Base-by-base conservation (phyloP, 1,140 invertebrate genomes). In the Drosophila suzukii region DNA sequence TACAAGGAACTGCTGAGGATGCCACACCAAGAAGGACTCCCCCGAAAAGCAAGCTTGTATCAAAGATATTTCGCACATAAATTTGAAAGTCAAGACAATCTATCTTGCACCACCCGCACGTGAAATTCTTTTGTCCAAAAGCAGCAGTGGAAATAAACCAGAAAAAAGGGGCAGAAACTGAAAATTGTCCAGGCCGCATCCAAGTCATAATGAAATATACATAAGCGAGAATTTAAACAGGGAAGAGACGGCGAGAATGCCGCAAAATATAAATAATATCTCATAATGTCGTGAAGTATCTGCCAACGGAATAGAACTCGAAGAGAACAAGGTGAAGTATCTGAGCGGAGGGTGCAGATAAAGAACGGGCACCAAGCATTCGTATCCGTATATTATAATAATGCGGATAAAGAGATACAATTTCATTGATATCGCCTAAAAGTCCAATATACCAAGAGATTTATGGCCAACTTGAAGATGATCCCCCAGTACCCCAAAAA, bases 391-490 rank as follows among this genome's bases (percentile, higher is more conserved):
- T 89, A 91, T 91, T 91, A 91, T 82, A 81, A 91, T 91, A 89
- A 90, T 90, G 90, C 86, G 90, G 90, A 91, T 91, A 90, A 91
- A 89, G 74, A 91, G 90, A 91, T 91, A 91, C 83, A 90, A 91
- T 91, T 91, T 91, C 90, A 90, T 91, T 91, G 90, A 91, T 91
- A 91, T 91, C 84, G 83, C 76, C 90, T 82, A 85, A 91, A 90
- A 89, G 86, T 89, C 83, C 90, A 91, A 91, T 91, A 91, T 91
- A 59, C 75, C 41, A 7, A 13, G 67, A 91, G 90, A 91, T 91
- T 91, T 91, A 91, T 91, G 79, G 59, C 81, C 75, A 68, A 71
- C 71, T 79, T 68, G 55, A 79, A 88, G 83, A 85, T 86, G 82
- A 81, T 85, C 43, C 75, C 67, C 74, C 62, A 30, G 44, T 17